phyloP scores from a whole-genome alignment of 1,140 invertebrate species.

The Drosophila paulistorum region DNA sequence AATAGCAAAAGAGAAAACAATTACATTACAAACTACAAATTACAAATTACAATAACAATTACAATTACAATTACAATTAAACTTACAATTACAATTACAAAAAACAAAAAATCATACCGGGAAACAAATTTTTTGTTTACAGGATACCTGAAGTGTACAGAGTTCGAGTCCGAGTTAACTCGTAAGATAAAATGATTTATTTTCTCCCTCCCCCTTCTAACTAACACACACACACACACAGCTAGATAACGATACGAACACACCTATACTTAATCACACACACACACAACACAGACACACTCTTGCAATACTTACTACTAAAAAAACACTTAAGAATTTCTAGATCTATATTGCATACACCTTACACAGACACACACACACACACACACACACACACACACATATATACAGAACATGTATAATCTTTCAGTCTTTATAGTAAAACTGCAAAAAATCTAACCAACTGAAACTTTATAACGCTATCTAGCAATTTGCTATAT shows the following conservation, averaged over 20 bases:
- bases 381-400: neutral
- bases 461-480: neutral
- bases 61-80: constrained; percentile 37
- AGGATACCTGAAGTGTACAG: constrained; percentile 90
- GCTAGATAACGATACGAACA: constrained; percentile 22
- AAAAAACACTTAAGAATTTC: constrained; percentile 10
- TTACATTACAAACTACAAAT: constrained; percentile 9
- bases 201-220: constrained; percentile 55
- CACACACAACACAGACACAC: constrained; percentile 30
- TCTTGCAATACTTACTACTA: constrained; percentile 22
- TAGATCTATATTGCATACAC: constrained; percentile 8
- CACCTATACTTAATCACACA: constrained; percentile 23
- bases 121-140: constrained; percentile 87
- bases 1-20: too few species aligned
- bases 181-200: constrained; percentile 86
- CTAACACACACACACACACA: constrained; percentile 30
- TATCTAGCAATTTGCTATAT: neutral
- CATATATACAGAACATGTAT: neutral
- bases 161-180: constrained; percentile 89
- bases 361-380: neutral
- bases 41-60: constrained; percentile 10
- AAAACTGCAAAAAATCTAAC: neutral
- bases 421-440: neutral
- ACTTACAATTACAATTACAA: constrained; percentile 51
- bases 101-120: constrained; percentile 83